Conservation (phyloP, 1,140 invertebrate genomes). For the Ceratina japonica region DNA sequence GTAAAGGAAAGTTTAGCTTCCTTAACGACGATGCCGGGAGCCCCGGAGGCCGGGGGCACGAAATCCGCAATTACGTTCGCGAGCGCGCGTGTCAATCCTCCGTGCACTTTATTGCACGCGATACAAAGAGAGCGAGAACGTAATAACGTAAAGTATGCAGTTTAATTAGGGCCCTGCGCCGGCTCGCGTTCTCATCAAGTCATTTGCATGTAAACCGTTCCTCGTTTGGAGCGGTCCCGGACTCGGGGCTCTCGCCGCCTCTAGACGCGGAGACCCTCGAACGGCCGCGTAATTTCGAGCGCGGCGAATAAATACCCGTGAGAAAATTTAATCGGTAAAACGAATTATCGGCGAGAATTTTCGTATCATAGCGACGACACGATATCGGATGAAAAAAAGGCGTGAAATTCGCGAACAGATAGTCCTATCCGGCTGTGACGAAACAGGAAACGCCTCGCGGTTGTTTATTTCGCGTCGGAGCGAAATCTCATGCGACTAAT, state of each 20-base stretch:
- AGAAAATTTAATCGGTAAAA: background rate
- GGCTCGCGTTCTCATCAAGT: slow-evolving; percentile 20
- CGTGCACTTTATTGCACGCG: slow-evolving; percentile 28
- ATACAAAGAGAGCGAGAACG: slow-evolving; percentile 34
- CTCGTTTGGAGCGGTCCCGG: background rate
- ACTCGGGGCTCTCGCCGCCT: background rate
- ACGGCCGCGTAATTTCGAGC: slow-evolving; percentile 19
- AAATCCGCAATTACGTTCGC: slow-evolving; percentile 26
- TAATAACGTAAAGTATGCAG: slow-evolving; percentile 43
- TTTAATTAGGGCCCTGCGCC: slow-evolving; percentile 31
- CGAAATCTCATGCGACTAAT: slow-evolving; percentile 8
- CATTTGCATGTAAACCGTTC: slow-evolving; percentile 32
- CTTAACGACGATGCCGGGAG: slow-evolving; percentile 10
- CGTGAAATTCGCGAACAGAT: background rate
- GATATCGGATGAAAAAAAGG: too few species aligned
- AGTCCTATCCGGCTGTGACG: background rate
- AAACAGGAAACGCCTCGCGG: slow-evolving; percentile 2
- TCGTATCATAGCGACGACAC: too few species aligned
- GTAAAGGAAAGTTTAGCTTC: slow-evolving; percentile 37
- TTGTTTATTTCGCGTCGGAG: background rate
- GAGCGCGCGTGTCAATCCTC: slow-evolving; percentile 25
- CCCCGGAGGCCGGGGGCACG: background rate
- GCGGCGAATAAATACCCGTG: slow-evolving; percentile 13
- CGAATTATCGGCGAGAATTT: background rate
- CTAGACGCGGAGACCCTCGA: background rate